Evolutionary conservation across 2,113 vertebrate genomes (phyloP), one percentile per base, ranked within the genome.

Genomic region (Romanogobio albipinnatus): DNA sequence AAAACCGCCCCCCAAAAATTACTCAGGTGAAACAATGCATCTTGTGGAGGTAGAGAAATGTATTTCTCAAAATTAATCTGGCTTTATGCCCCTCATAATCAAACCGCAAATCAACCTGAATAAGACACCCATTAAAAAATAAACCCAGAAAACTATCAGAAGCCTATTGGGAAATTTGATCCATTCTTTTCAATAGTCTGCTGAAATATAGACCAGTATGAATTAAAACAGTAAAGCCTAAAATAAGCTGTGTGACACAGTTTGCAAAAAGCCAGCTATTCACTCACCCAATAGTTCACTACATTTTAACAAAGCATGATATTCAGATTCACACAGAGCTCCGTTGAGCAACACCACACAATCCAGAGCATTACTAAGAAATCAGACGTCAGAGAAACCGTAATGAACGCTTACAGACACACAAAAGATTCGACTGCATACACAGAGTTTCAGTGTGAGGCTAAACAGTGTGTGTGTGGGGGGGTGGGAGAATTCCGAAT

Each of bases 241-340:
- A 76, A 76, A 76, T 76, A 76, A 74, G 71, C 71, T 74, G 71
- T 7, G 43, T 74, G 71, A 74, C 71, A 74, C 11, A 47, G 71
- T 74, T 74, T 26, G 43, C 43, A 47, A 47, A 74, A 74, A 74
- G 43, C 26, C 43, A 15, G 13, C 71, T 47, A 74, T 74, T 74
- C 71, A 19, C n/a, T 49, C 71, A 47, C 75, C 13, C 51, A 58
- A 17, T 76, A 56, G 9, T 76, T 53, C 51, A 36, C 49, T n/a
- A 58, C 29, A 77, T 19, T 58, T 58, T 76, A 4, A 36, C 75
- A 58, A 59, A 78, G 19, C 22, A 78, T 43, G 29, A 22, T 59
- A 59, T 59, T 78, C 36, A 24, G 76, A 78, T 24, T 59, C 3
- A n/a, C 29, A 47, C 59, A 47, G 39, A 47, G 77, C n/a, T 79